Evolutionary conservation across 2,113 vertebrate genomes (phyloP), one percentile per base, ranked within the genome.

Genomic region (Polypterus bichir): DNA sequence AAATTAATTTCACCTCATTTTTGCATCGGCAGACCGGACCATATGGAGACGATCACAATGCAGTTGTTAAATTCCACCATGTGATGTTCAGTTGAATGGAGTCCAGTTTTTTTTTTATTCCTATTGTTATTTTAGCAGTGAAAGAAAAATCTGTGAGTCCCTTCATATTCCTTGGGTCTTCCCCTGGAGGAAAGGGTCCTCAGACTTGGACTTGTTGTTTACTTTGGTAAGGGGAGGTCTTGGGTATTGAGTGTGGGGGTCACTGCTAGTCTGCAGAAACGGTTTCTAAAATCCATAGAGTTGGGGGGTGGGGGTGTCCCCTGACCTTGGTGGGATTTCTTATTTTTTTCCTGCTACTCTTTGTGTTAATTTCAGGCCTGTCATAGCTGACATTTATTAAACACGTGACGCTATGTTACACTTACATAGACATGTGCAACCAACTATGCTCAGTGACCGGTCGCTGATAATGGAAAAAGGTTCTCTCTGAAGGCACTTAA

Each of bases 11-110:
- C 46, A 51, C 6, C 48, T 52, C 59, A 60, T 48, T 55, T 6
- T 6, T 54, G 46, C 57, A 55, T 70, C 51, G 49, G 60, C 61
- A 48, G 49, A 63, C 51, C 57, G 57, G 53, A 46, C 47, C 60
- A 65, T 64, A 65, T 67, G 65, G 57, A 67, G 59, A 46, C 48
- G 61, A 67, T 65, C 48, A 47, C 48, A 46, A 54, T n/a, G 54
- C 52, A 7, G 58, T 58, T 64, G 46, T 46, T 7, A 27, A 27
- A 27, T 27, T 27, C 27, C 27, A 2, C 27, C 27, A 27, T 27
- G 27, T 27, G 27, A 27, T 27, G 27, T 27, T 27, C 27, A 27
- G 27, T 27, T 27, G 27, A 27, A 27, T 27, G 27, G 27, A 27
- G 27, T 27, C 27, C 27, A 27, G 27, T 27, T 27, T 27, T 27